A percentile compares a stretch with the other conserved stretches of the same genome.
Evolutionary conservation across 2,113 vertebrate genomes (phyloP).

Genomic region (Tetraodon nigroviridis): DNA sequence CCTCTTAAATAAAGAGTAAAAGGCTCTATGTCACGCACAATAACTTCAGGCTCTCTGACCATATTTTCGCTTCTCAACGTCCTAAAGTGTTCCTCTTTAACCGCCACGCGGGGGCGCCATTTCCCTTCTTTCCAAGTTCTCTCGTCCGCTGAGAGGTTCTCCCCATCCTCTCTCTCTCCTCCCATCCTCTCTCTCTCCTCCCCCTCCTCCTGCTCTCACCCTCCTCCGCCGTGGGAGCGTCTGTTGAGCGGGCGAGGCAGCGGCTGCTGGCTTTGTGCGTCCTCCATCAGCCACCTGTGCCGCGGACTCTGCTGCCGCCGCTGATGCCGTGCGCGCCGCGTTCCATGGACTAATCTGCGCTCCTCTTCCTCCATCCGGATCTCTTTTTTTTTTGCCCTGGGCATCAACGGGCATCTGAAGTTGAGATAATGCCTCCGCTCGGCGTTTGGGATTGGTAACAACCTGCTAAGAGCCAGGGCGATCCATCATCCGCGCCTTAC

Average conservation of each 20-base stretch:
- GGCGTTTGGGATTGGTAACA: slow-evolving; percentile 61
- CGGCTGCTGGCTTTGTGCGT: slow-evolving; percentile 38
- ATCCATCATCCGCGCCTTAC: slow-evolving; percentile 51
- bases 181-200: slow-evolving; percentile 10
- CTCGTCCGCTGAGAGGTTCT: slow-evolving; percentile 8
- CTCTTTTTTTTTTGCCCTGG: slow-evolving; percentile 11
- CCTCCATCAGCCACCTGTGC: slow-evolving; percentile 55
- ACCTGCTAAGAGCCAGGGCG: slow-evolving; percentile 36
- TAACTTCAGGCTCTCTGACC: not conserved
- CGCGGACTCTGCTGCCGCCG: slow-evolving; percentile 42
- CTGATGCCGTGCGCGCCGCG: slow-evolving; percentile 17
- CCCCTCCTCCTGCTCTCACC: slow-evolving; percentile 35
- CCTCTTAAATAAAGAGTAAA: too few species aligned
- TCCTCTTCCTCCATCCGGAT: slow-evolving; percentile 13
- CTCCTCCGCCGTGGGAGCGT: slow-evolving; percentile 45
- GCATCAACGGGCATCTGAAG: slow-evolving; percentile 57
- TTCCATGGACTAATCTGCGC: slow-evolving; percentile 50
- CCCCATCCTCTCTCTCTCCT: too few species aligned
- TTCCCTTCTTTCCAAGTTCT: slow-evolving; percentile 10
- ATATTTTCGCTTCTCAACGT: not conserved
- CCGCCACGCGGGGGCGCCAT: slow-evolving; percentile 56
- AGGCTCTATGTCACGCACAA: too few species aligned
- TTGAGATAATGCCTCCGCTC: slow-evolving; percentile 66
- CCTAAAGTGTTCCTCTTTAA: not conserved
- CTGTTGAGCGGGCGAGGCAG: slow-evolving; percentile 37